Conservation (phyloP, 1,140 invertebrate genomes). For the Drosophila lacteicornis region DNA sequence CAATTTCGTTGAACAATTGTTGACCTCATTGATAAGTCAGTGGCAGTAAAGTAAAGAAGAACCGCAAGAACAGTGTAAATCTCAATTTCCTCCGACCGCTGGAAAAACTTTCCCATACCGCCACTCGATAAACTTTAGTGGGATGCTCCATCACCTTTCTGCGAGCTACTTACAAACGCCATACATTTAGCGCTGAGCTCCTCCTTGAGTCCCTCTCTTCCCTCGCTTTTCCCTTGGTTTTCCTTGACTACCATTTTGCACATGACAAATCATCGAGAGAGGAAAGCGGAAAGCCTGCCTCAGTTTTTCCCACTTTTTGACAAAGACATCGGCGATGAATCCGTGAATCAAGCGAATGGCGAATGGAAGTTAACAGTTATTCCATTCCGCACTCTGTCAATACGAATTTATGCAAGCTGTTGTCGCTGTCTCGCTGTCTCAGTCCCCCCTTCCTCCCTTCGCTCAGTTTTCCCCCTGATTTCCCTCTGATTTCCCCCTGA, state of each 20-base stretch:
- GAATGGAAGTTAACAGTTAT: constrained; percentile 69
- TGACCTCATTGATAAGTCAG: constrained; percentile 53
- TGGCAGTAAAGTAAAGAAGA: constrained; percentile 23
- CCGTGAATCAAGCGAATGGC: constrained; percentile 59
- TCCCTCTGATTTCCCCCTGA: background rate
- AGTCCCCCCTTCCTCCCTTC: too few species aligned
- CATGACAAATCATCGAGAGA: constrained; percentile 63
- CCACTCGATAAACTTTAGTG: constrained; percentile 38
- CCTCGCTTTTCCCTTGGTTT: background rate
- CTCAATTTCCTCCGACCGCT: constrained; percentile 27
- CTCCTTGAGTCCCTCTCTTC: constrained; percentile 7
- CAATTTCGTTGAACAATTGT: constrained; percentile 41
- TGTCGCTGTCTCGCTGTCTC: constrained; percentile 29
- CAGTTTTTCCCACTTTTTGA: constrained; percentile 55
- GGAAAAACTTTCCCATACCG: constrained; percentile 9
- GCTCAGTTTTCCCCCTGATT: background rate
- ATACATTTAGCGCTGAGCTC: constrained; percentile 46
- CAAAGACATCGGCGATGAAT: constrained; percentile 67
- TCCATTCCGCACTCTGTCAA: constrained; percentile 74
- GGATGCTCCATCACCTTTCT: constrained; percentile 52
- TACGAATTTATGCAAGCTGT: constrained; percentile 80
- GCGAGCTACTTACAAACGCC: constrained; percentile 40
- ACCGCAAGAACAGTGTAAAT: constrained; percentile 44
- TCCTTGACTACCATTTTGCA: constrained; percentile 24
- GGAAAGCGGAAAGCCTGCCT: constrained; percentile 6